Evolutionary conservation across 2,113 vertebrate species (phyloP).

Genomic region (Leucoraja erinaceus): DNA sequence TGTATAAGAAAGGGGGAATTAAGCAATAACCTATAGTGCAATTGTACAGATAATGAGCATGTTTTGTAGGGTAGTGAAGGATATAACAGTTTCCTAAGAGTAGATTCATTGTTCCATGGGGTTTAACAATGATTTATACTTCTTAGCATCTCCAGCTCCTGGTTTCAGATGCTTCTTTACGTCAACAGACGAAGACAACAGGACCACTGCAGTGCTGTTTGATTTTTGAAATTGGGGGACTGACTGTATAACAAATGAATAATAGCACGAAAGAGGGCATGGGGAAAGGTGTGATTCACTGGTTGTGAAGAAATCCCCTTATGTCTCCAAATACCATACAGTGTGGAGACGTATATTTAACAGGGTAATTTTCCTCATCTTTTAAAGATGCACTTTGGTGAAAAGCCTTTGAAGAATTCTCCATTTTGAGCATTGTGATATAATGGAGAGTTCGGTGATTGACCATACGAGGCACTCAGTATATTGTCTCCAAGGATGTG

Average conservation of each 20-base stretch:
- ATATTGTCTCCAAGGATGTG: neutral
- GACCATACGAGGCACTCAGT: neutral
- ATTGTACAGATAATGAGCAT: slow-evolving; percentile 29
- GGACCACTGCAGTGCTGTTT: neutral
- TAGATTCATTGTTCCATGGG: neutral
- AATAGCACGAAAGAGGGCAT: neutral
- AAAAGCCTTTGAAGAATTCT: neutral
- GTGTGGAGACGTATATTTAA: neutral
- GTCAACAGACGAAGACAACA: neutral
- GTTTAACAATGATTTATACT: neutral
- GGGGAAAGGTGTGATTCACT: neutral
- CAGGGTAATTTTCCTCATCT: neutral
- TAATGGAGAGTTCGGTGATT: neutral
- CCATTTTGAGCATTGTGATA: neutral
- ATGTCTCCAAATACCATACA: neutral
- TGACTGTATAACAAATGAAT: neutral
- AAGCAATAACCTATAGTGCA: slow-evolving; percentile 34
- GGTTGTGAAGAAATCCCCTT: slow-evolving; percentile 13
- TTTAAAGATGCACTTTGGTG: neutral
- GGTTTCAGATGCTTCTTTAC: neutral
- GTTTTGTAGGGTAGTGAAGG: slow-evolving; percentile 10
- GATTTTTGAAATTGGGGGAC: neutral
- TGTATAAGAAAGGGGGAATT: slow-evolving; percentile 6
- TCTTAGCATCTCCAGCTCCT: neutral
- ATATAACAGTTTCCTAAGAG: neutral